phyloP scores from a whole-genome alignment of 2,888 invertebrate genomes.

The Melipona bicolor region DNA sequence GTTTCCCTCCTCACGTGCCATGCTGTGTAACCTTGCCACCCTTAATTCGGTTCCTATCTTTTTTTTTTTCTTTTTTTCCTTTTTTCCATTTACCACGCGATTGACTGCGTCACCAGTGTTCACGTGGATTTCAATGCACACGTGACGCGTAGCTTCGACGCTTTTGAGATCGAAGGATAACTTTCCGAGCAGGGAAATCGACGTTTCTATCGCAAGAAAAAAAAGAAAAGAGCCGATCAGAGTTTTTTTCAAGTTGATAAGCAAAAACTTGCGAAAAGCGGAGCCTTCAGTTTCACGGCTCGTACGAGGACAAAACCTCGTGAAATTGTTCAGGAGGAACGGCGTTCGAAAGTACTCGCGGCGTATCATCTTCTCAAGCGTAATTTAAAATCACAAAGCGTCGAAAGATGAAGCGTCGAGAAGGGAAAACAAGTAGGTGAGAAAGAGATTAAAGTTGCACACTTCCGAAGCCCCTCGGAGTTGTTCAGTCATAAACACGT shows the following conservation, averaged over 20 bases:
- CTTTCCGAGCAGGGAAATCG: neutral
- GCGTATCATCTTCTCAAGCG: constrained; percentile 13
- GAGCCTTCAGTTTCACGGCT: neutral
- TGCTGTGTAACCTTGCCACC: neutral
- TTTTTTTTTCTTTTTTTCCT: neutral
- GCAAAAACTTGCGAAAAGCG: neutral
- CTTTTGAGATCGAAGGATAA: neutral
- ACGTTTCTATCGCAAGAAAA: neutral
- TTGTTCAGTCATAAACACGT: constrained; percentile 26
- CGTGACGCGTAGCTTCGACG: neutral
- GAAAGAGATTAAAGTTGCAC: constrained; percentile 41
- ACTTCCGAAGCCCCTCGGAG: constrained; percentile 29
- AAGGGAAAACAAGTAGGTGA: constrained; percentile 36
- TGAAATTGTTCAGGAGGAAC: constrained; percentile 15
- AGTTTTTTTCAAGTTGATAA: neutral
- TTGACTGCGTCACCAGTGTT: neutral
- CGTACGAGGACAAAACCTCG: neutral
- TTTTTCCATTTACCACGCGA: neutral
- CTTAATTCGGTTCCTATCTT: neutral
- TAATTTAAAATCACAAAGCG: constrained; percentile 35
- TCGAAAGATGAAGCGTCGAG: constrained; percentile 45
- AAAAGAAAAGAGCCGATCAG: too few relatives aligned
- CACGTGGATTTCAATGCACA: neutral
- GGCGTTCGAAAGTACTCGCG: constrained; percentile 28
- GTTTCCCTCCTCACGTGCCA: constrained; percentile 13